phyloP scores from a whole-genome alignment of 2,888 invertebrate species.

The Epinotia brunnichana region DNA sequence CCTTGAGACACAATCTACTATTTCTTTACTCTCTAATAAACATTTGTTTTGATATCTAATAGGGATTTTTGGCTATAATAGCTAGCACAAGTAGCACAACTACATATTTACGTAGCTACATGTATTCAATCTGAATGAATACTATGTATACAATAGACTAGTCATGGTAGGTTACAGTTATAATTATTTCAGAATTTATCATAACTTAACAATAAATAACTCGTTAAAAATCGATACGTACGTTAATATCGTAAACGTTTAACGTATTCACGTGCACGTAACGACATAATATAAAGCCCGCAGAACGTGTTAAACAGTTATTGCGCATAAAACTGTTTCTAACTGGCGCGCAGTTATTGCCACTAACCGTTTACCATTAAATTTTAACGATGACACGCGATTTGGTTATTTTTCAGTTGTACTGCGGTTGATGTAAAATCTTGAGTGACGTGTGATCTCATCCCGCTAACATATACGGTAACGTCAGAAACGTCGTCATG shows the following conservation, averaged over 20 bases:
- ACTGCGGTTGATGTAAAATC: conserved; percentile 43
- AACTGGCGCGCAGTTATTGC: conserved; percentile 63
- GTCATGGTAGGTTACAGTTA: too few species aligned
- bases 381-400: conserved; percentile 65
- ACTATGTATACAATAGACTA: too few species aligned
- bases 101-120: too few species aligned
- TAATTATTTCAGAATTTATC: too few species aligned
- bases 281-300: conserved; percentile 58
- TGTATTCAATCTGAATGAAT: too few species aligned
- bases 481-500: background rate
- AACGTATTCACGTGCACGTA: conserved; percentile 68
- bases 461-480: background rate
- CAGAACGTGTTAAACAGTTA: conserved; percentile 68
- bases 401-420: conserved; percentile 52
- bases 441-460: conserved; percentile 33
- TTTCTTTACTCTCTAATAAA: too few species aligned
- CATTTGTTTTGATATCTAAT: background rate
- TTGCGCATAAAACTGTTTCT: conserved; percentile 67
- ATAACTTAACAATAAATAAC: conserved; percentile 13
- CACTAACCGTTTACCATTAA: conserved; percentile 66
- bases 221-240: conserved; percentile 23
- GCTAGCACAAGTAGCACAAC: background rate
- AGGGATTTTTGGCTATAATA: background rate
- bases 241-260: conserved; percentile 54
- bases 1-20: too few species aligned